Base-by-base conservation (phyloP, 2,888 invertebrate species). In the Eupithecia dodoneata region DNA sequence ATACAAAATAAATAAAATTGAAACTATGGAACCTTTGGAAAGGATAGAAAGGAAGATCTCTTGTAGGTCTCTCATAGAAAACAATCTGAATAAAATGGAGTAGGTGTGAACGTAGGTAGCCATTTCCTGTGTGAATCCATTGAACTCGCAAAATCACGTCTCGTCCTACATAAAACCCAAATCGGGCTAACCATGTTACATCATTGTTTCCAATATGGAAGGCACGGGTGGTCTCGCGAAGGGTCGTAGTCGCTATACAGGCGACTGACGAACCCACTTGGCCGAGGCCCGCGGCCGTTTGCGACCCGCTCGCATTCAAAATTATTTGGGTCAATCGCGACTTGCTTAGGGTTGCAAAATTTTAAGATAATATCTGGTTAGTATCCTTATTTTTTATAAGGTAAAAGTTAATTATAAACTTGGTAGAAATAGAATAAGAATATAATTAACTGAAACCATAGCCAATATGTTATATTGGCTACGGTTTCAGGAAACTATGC, bases 241-340 rank as follows among this genome's bases (percentile, higher is more conserved):
- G 88, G 84, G 85, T 85, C 70, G 73, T 81, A 73, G 67, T 65
- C 69, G 74, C 72, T 76, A 30, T 30, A 63, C 18, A 59, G 18
- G 1, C 59, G 59, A 59, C 18, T 18, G 59, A 9, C 76, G 71
- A 78, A 74, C 78, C 78, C 76, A 78, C 73, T 76, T 74, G 74
- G 69, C 45, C 44, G 72, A 78, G 78, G 80, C 79, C 78, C 79
- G 80, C 73, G 65, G 81, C 81, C 80, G 77, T 80, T 83, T 79
- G 82, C 81, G 79, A 78, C 83, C 81, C 82, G 80, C 82, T 80
- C 79, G 84, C 84, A 86, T 89, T 88, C 85, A 86, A 77, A 82
- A 83, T 63, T 84, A 91, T 91, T 89, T 89, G 84, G 91, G 91
- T 91, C 92, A 90, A 88, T 89, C 87, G 86, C 85, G 80, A 77